phyloP scores from a whole-genome alignment of 2,113 vertebrate genomes.

The Crotalus horridus region DNA sequence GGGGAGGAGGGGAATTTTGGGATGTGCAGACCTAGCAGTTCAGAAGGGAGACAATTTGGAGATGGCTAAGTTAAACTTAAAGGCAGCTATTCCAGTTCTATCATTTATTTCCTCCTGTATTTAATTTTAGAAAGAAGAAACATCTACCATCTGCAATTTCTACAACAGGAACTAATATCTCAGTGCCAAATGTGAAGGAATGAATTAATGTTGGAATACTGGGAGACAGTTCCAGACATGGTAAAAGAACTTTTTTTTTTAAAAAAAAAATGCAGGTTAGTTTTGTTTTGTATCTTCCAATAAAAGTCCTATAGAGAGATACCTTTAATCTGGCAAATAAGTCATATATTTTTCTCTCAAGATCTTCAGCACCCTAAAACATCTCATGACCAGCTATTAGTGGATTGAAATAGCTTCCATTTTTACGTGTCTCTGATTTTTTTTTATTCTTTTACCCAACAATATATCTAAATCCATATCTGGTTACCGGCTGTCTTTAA shows the following conservation, averaged over 20 bases:
- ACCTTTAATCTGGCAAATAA: conserved; percentile 33
- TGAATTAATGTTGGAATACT: conserved; percentile 21
- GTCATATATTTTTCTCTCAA: conserved; percentile 43
- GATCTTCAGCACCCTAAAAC: conserved; percentile 25
- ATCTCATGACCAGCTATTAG: conserved; percentile 45
- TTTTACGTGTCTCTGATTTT: conserved; percentile 46
- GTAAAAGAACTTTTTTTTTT: conserved; percentile 56
- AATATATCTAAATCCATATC: conserved; percentile 16
- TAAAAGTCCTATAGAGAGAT: conserved; percentile 55
- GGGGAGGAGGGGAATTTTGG: not conserved
- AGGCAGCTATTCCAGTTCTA: not conserved
- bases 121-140: conserved; percentile 14
- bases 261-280: conserved; percentile 23
- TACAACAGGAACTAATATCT: not conserved
- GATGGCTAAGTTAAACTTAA: not conserved
- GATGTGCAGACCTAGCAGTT: not conserved
- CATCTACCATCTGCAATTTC: not conserved
- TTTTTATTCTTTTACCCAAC: conserved; percentile 37
- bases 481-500: conserved; percentile 46
- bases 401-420: conserved; percentile 32
- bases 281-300: conserved; percentile 60
- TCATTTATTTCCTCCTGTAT: not conserved
- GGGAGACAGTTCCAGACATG: conserved; percentile 51
- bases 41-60: not conserved
- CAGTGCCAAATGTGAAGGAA: not conserved